Base-by-base conservation (phyloP, 1,140 invertebrate genomes). In the Drosophila albomicans region DNA sequence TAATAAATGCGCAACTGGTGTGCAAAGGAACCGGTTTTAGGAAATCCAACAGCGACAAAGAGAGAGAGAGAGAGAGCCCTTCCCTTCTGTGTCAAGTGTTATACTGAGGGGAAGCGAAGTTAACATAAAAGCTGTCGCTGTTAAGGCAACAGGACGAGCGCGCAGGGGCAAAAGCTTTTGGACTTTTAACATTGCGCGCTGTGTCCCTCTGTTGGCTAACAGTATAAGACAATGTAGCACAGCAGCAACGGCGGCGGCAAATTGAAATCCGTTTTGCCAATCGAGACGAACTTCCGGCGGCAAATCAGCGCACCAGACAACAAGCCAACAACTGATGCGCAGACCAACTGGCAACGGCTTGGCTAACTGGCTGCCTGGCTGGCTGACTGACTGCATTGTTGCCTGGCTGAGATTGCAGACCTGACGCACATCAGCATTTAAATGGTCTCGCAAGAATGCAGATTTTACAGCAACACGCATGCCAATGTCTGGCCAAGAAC, bases 1-100 rank as follows among this genome's bases (percentile, higher is more conserved):
- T 91, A 91, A 91, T 91, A 91, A 91, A 91, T 91, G 89, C 90
- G 89, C 89, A 91, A 91, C 89, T 91, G 89, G 89, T 91, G 89
- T 91, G 81, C 81, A 77, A 78, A 80, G 71, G 71, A 88, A 88
- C 85, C 86, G 85, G 85, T 89, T 89, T 65, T 85, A 82, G 76
- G 81, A 65, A 79, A 79, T 62, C 56, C 28, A 48, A 46, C 62
- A 46, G 54, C 3, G 43, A 48, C 1, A 25, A 25, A 49, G 1
- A 49, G 5, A 25, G 35, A 7, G n/a, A 43, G 49, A 49, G 45
- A 49, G 63, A 38, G 10, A 51, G 49, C n/a, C 8, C 45, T 16
- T n/a, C n/a, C 15, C 28, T 20, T 13, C 3, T 25, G 7, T 32
- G 35, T 2, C 51, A 82, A 84, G 74, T 85, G 85, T 89, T 85